Base-by-base conservation (phyloP, 2,113 vertebrate genomes). In the Lynx canadensis region DNA sequence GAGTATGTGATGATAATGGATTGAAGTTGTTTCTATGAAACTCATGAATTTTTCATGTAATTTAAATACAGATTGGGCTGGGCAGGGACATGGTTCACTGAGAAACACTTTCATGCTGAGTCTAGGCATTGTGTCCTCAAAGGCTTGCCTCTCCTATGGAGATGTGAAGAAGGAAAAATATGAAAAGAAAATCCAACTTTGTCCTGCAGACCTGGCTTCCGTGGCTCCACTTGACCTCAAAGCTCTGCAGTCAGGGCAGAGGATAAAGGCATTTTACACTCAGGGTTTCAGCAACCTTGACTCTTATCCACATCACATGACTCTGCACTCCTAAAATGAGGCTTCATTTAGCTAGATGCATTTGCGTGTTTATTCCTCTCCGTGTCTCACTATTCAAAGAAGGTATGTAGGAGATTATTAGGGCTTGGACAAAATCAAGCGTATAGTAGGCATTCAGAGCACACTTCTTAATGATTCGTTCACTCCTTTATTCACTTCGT, bases 11-110 rank as follows among this genome's bases (percentile, higher is more conserved):
- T 92, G 63, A 88, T 52, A 93, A 91, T 93, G 52, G 74, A 74
- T 68, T 96, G 81, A 96, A 91, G 29, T 92, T 66, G 18, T 60
- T 85, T 94, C n/a, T 41, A 38, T 21, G 80, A 79, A 76, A 71
- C 41, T 86, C 48, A 50, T 87, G 68, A 95, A 81, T 66, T 78
- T 95, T 73, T 66, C 57, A 45, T 96, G 69, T 50, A 84, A 93
- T 96, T 92, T 97, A 93, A 93, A 80, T 91, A 86, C 13, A 50
- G 23, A 76, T 52, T 65, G 60, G 55, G 50, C 66, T 88, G n/a
- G n/a, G 29, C 21, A 88, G 69, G 63, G 33, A 5, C 63, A 14
- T 12, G 12, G 27, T 60, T 97, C 74, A 83, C 18, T 33, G 63
- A 89, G 38, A 65, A 85, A 6, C 3, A 4, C 55, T 92, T 12